Evolutionary conservation across 2,113 vertebrate genomes (phyloP), one percentile per base, ranked within the genome.

Genomic region (Notarius lentiginosus): DNA sequence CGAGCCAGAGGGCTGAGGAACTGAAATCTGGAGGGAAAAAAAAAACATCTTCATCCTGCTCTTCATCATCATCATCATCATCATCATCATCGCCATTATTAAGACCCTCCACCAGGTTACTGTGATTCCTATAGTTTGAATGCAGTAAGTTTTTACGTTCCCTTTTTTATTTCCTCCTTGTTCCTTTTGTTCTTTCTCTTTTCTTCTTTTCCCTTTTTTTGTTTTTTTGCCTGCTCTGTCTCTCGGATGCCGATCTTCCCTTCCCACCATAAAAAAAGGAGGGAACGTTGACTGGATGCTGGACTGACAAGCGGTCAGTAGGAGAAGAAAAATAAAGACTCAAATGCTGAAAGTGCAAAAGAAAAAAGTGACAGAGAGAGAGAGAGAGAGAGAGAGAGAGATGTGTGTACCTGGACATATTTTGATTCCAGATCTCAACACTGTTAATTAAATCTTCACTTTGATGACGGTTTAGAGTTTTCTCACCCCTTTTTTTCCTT

Each of bases 231-330:
- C 84, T 83, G 79, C 84, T 89, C 86, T 90, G 79, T 89, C 88
- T 89, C 86, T 91, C 63, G 89, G 93, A 94, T 91, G 89, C 91
- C 85, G 89, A 93, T 92, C 93, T 94, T 93, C 92, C 81, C 20
- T 89, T 91, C 91, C 92, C 79, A 72, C 87, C 82, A 87, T 41
- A 41, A 51, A 6, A 60, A 87, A 90, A 89, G 88, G 94, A 94
- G 90, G 94, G 93, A 90, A 93, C 94, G 58, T 93, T 95, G 91
- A 95, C 94, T 85, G 94, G 95, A 92, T 94, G 95, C 93, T 96
- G 95, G 95, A 96, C 93, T 87, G 95, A 95, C 95, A 95, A 61
- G 95, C 90, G 92, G 94, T 2, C 94, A 94, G 93, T 95, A 95
- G 87, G 92, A 89, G 89, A 88, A 86, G 75, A 91, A 83, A 84